Base-by-base conservation (phyloP, 2,797 vertebrate species). In the Psittacula derbiana region DNA sequence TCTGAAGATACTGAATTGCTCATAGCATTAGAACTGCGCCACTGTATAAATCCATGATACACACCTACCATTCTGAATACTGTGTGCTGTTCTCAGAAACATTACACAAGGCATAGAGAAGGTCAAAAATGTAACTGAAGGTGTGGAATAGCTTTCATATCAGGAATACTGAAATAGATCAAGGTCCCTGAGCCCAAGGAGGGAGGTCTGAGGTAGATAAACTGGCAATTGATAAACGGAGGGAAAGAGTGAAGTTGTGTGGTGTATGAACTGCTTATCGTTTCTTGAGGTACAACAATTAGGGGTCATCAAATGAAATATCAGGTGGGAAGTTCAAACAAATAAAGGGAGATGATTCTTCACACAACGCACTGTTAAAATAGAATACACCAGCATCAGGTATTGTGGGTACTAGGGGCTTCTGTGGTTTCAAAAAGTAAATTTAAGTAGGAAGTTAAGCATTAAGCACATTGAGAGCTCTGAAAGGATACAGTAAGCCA, bases 401-500 rank as follows among this genome's bases (percentile, higher is more conserved):
- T 87, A 31, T n/a, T 80, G 30, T 64, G 55, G 66, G 57, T 72
- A n/a, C 16, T 27, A 47, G 27, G 12, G 16, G 8, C 55, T 80
- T 66, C 30, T 55, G 8, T 21, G 40, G 12, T 91, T 87, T 87
- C 55, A 80, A 70, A 72, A 92, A 60, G 10, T 33, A 40, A 25
- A 58, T 78, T 85, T 50, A 85, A 90, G 49, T 53, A 79, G 57
- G 27, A 92, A 60, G 38, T 60, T 70, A 52, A 93, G 49, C 43
- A 79, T 53, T 27, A 60, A 67, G 41, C 41, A 80, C 25, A 61
- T 1, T 52, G 73, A 88, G 44, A 88, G 11, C 33, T 92, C 67
- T 92, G 64, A 73, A 85, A 90, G 31, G 67, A 82, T 72, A 25
- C 31, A 93, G 8, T 33, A 84, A 91, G 73, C 49, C 65, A 71